Conservation (phyloP, 2,113 vertebrate species). For the Engystomops pustulosus region DNA sequence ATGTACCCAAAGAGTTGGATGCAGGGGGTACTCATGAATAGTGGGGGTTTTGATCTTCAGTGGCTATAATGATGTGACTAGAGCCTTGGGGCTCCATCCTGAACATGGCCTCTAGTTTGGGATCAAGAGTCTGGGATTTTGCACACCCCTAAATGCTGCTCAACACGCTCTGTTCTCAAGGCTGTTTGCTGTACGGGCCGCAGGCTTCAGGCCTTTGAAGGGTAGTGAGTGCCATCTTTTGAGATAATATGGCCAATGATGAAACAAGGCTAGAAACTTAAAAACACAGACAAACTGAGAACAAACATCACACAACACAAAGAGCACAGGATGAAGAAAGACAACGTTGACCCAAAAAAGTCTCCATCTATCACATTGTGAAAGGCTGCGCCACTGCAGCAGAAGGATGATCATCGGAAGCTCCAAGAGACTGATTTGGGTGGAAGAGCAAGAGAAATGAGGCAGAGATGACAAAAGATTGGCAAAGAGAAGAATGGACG, state of each 20-base stretch:
- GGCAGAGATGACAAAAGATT: conserved; percentile 59
- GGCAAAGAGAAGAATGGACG: not conserved
- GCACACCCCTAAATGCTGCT: conserved; percentile 80
- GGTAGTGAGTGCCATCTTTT: conserved; percentile 98
- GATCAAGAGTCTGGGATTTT: conserved; percentile 67
- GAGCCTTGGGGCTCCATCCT: not conserved
- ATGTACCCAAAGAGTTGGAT: not conserved
- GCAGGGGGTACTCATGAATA: not conserved
- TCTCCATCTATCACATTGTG: not conserved
- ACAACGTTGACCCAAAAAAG: conserved; percentile 54
- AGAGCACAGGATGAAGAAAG: conserved; percentile 48
- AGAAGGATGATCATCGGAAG: not conserved
- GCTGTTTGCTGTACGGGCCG: conserved; percentile 97
- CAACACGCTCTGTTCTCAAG: conserved; percentile 88
- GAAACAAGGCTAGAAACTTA: conserved; percentile 67
- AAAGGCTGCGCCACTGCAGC: not conserved
- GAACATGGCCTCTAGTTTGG: not conserved
- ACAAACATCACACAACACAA: conserved; percentile 62
- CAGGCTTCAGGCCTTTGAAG: conserved; percentile 99
- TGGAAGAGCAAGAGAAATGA: conserved; percentile 42
- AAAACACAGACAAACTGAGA: conserved; percentile 65
- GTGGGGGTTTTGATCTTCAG: conserved; percentile 37
- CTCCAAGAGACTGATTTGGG: conserved; percentile 61
- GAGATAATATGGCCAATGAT: conserved; percentile 88
- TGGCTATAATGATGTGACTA: too few species aligned